Conservation (phyloP, 2,888 invertebrate species). For the Philaethria dido region DNA sequence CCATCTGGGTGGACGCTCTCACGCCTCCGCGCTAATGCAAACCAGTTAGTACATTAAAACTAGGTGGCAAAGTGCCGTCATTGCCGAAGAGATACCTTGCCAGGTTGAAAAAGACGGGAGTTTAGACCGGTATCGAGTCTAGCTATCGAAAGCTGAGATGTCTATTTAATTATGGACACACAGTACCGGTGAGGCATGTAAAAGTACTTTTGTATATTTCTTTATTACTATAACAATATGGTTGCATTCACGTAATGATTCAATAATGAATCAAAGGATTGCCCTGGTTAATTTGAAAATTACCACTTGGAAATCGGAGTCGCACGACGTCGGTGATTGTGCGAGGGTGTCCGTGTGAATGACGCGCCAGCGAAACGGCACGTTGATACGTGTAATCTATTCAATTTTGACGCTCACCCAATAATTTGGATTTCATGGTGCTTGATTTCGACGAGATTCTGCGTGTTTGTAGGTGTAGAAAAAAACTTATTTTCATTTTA, state of each 20-base stretch:
- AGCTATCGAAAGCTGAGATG: constrained; percentile 37
- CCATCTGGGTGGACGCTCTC: constrained; percentile 75
- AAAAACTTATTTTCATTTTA: not conserved
- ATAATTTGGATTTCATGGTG: constrained; percentile 40
- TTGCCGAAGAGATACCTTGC: constrained; percentile 47
- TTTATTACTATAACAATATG: not conserved
- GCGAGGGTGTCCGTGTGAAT: constrained; percentile 63
- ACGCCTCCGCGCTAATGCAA: constrained; percentile 75
- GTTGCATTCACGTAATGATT: constrained; percentile 54
- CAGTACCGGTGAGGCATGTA: constrained; percentile 27
- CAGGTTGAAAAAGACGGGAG: constrained; percentile 46
- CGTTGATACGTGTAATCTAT: constrained; percentile 73
- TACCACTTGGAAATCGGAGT: constrained; percentile 80
- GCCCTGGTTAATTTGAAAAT: constrained; percentile 62
- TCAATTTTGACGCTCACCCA: constrained; percentile 59
- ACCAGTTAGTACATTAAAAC: constrained; percentile 71
- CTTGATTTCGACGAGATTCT: constrained; percentile 38
- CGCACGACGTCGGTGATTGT: constrained; percentile 67
- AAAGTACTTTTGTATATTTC: constrained; percentile 8
- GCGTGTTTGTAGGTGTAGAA: not conserved
- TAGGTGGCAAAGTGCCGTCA: constrained; percentile 73
- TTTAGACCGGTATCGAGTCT: constrained; percentile 39
- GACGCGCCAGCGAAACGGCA: constrained; percentile 62
- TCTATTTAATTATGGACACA: constrained; percentile 38
- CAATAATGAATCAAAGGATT: constrained; percentile 61